Evolutionary conservation across 2,797 vertebrate species (phyloP).

Genomic region (Neosalanx taihuensis): DNA sequence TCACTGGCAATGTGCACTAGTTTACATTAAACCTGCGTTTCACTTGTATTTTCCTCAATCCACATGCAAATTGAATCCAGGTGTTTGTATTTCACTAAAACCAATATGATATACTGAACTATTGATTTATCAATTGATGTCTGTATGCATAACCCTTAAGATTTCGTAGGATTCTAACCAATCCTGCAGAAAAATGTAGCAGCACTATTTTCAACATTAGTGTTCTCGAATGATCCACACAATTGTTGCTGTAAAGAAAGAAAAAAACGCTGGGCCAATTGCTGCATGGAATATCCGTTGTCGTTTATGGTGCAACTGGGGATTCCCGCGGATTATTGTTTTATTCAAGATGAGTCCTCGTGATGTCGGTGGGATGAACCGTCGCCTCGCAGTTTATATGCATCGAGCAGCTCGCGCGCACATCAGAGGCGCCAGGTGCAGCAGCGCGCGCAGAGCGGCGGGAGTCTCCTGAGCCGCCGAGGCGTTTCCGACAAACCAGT

Average conservation of each 20-base stretch:
- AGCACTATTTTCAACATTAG: neutral
- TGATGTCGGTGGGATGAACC: too few species aligned
- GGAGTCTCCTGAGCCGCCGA: neutral
- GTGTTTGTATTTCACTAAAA: too few species aligned
- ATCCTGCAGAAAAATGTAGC: neutral
- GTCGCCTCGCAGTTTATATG: neutral
- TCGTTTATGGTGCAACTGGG: neutral
- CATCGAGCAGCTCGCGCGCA: slow-evolving; percentile 1
- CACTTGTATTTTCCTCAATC: too few species aligned
- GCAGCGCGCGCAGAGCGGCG: slow-evolving; percentile 34
- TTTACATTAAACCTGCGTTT: too few species aligned
- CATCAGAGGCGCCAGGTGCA: slow-evolving; percentile 36
- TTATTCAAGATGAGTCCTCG: neutral
- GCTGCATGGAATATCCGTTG: neutral
- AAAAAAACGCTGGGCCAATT: neutral
- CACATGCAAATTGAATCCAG: too few species aligned
- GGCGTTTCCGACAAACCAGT: neutral
- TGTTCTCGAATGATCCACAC: neutral
- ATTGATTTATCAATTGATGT: too few species aligned
- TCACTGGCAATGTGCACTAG: too few species aligned
- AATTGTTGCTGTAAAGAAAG: neutral
- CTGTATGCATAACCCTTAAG: neutral
- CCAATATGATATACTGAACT: too few species aligned
- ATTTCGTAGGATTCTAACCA: neutral
- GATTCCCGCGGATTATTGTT: neutral